Evolutionary conservation across 2,888 invertebrate species (phyloP).

Genomic region (Arrhopalites spinosus): DNA sequence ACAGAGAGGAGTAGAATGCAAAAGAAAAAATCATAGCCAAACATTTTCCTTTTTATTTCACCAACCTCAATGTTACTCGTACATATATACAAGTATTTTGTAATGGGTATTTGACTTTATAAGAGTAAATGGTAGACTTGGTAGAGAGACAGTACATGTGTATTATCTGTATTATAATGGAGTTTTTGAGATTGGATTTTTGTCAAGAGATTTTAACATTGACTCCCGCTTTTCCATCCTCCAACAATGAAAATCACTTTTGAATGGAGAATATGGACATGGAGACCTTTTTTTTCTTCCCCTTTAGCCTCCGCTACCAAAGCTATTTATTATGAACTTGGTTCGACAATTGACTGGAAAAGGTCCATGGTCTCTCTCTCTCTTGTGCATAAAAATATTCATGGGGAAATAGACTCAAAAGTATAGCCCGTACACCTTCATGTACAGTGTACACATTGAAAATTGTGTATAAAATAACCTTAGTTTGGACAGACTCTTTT

Average conservation of each 20-base stretch:
- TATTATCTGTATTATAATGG: neutral
- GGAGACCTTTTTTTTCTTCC: constrained; percentile 20
- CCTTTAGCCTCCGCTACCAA: constrained; percentile 10
- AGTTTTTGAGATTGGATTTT: constrained; percentile 14
- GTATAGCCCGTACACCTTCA: neutral
- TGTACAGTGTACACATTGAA: neutral
- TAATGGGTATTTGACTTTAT: no score
- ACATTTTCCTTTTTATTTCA: no score
- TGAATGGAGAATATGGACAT: constrained; percentile 28
- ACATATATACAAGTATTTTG: neutral
- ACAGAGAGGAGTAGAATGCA: no score
- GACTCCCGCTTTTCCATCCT: constrained; percentile 34
- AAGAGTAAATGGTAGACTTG: constrained; percentile 2
- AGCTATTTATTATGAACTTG: constrained; percentile 34
- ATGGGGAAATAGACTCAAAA: neutral
- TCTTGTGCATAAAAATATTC: neutral
- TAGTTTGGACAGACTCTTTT: neutral
- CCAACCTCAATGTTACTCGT: no score
- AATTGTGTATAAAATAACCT: no score
- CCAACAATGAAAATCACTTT: constrained; percentile 34
- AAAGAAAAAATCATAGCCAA: no score
- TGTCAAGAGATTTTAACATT: constrained; percentile 28
- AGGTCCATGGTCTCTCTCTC: constrained; percentile 11
- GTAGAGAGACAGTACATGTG: no score
- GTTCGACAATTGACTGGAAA: constrained; percentile 37